A percentile compares a stretch with the other conserved stretches of the same genome.
Evolutionary conservation across 1,140 invertebrate genomes (phyloP).

Genomic region (Penaeus japonicus): DNA sequence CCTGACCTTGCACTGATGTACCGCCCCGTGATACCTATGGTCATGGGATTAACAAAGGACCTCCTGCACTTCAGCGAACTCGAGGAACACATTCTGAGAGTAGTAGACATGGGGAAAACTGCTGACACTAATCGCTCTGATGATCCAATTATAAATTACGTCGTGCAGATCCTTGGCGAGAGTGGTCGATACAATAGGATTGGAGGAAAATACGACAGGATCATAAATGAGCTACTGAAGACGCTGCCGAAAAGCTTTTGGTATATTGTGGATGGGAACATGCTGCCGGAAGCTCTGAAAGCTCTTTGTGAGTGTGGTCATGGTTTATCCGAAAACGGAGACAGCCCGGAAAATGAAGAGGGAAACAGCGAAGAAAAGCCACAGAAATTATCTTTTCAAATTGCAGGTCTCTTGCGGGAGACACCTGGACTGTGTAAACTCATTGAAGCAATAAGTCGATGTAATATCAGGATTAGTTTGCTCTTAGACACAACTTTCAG

Average conservation of each 20-base stretch:
- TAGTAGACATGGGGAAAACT: neutral
- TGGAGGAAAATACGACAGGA: neutral
- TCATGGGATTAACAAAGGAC: neutral
- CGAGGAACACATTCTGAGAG: neutral
- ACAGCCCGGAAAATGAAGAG: too few relatives aligned
- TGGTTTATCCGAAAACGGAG: neutral
- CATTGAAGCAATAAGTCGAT: neutral
- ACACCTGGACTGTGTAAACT: slow-evolving; percentile 18
- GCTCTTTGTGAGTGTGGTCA: slow-evolving; percentile 19
- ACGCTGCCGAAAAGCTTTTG: neutral
- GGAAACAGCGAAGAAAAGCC: neutral
- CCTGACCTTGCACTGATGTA: neutral
- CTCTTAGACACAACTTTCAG: neutral
- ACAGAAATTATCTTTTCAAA: neutral
- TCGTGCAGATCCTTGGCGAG: slow-evolving; percentile 10
- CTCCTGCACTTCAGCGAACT: neutral
- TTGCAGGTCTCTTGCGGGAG: slow-evolving; percentile 1
- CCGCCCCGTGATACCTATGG: neutral
- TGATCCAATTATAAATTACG: slow-evolving; percentile 38
- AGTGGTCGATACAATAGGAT: neutral
- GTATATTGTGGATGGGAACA: slow-evolving; percentile 33
- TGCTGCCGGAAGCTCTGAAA: slow-evolving; percentile 17
- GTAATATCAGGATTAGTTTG: slow-evolving; percentile 14
- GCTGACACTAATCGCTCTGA: neutral
- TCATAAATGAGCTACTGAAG: neutral